These are phyloP conservation scores for Punctoribates punctum DNA, from an alignment of 2,888 invertebrate genomes.

Conservation along the genomic window DNA sequence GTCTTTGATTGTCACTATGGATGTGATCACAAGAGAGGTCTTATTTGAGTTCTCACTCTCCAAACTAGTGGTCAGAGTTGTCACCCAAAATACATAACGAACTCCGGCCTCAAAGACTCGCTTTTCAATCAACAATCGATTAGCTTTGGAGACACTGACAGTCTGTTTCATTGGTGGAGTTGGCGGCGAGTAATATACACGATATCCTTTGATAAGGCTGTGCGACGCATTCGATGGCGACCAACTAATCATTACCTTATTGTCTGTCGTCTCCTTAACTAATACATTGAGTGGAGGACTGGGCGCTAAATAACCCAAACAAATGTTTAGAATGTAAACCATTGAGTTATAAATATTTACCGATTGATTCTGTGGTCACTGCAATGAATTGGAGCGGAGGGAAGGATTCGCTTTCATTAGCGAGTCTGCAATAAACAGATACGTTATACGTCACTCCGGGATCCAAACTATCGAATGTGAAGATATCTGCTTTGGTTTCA, in stretches of 20 bases:
- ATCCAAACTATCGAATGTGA: slow-evolving; percentile 63
- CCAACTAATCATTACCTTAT: slow-evolving; percentile 67
- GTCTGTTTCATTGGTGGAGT: slow-evolving; percentile 58
- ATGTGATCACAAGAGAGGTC: background rate
- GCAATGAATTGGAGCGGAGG: slow-evolving; percentile 64
- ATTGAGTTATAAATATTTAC: slow-evolving; percentile 51
- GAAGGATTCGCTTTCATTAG: slow-evolving; percentile 58
- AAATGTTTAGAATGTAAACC: background rate
- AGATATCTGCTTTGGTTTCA: slow-evolving; percentile 64
- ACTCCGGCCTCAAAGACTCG: slow-evolving; percentile 58
- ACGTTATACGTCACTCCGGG: slow-evolving; percentile 74
- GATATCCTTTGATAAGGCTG: slow-evolving; percentile 64
- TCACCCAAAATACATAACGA: slow-evolving; percentile 70
- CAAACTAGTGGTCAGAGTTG: slow-evolving; percentile 63
- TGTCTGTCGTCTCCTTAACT: slow-evolving; percentile 63
- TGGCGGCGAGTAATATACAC: slow-evolving; percentile 64
- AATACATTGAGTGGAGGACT: slow-evolving; percentile 65
- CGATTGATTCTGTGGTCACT: slow-evolving; percentile 65
- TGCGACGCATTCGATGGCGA: slow-evolving; percentile 63
- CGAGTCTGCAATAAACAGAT: slow-evolving; percentile 68
- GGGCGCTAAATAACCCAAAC: slow-evolving; percentile 58
- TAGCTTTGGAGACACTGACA: slow-evolving; percentile 56
- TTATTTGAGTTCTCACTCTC: slow-evolving; percentile 61
- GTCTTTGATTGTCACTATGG: slow-evolving; percentile 25
- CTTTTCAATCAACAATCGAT: slow-evolving; percentile 58